Percentiles rank a stretch among this genome's conserved stretches.
Conservation (phyloP, 35 echinoderm and acorn worm genomes). For the Patiria miniata region DNA sequence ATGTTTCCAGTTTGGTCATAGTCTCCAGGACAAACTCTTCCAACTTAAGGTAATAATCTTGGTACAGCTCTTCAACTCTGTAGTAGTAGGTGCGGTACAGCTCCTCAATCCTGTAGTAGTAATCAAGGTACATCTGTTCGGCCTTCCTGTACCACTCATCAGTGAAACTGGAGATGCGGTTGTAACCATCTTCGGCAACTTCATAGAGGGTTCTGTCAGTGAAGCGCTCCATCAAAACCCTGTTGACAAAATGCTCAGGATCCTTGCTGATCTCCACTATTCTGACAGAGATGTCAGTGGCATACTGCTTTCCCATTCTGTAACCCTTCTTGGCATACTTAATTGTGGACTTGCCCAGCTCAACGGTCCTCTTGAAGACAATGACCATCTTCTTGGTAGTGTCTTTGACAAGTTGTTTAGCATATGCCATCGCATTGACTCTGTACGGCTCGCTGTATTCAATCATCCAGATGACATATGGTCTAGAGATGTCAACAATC, state of each 20-base stretch:
- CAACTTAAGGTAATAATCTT: not conserved
- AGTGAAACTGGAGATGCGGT: not conserved
- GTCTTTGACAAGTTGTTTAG: constrained; percentile 18
- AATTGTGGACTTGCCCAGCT: not conserved
- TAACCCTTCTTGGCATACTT: constrained; percentile 18
- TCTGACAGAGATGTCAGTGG: not conserved
- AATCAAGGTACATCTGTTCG: not conserved
- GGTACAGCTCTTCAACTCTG: not conserved
- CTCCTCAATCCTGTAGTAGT: constrained; percentile 8
- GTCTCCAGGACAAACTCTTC: constrained; percentile 3
- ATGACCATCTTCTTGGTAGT: constrained; percentile 9
- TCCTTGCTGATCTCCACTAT: constrained; percentile 55
- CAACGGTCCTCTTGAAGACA: constrained; percentile 38
- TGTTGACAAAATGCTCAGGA: constrained; percentile 56
- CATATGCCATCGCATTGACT: constrained; percentile 13
- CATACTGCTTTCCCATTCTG: constrained; percentile 6
- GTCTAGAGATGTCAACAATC: constrained; percentile 16
- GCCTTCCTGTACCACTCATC: not conserved
- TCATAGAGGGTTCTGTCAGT: not conserved
- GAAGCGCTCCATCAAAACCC: constrained; percentile 21
- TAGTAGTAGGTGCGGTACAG: not conserved
- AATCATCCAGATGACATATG: constrained; percentile 32
- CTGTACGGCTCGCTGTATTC: constrained; percentile 35
- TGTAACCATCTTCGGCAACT: not conserved
- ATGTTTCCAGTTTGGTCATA: not conserved